Conservation (phyloP, 2,888 invertebrate species). For the Dryocosmus kuriphilus region DNA sequence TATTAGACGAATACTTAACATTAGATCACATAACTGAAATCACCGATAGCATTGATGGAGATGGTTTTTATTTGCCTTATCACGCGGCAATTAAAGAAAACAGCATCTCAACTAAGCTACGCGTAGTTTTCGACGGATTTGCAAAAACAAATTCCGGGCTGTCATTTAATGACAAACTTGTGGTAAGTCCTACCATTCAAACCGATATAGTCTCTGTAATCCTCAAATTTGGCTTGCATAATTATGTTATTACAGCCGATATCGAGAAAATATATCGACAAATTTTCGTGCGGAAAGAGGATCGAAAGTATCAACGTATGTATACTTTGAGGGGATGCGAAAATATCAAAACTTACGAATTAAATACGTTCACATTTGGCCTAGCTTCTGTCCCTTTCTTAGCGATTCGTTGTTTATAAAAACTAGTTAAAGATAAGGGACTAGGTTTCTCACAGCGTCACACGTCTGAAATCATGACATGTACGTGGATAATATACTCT, state of each 20-base stretch:
- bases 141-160: slow-evolving; percentile 44
- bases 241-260: slow-evolving; percentile 27
- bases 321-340: not conserved
- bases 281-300: not conserved
- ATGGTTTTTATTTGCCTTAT: slow-evolving; percentile 50
- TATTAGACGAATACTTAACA: slow-evolving; percentile 40
- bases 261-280: slow-evolving; percentile 32
- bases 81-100: slow-evolving; percentile 48
- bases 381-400: slow-evolving; percentile 48
- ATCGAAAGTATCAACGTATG: slow-evolving; percentile 28
- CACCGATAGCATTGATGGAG: not conserved
- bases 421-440: slow-evolving; percentile 45
- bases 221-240: slow-evolving; percentile 16
- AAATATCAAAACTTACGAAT: slow-evolving; percentile 33
- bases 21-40: slow-evolving; percentile 41
- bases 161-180: slow-evolving; percentile 50
- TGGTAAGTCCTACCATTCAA: slow-evolving; percentile 51
- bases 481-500: slow-evolving; percentile 49
- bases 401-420: slow-evolving; percentile 43
- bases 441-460: slow-evolving; percentile 38
- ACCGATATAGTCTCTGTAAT: slow-evolving; percentile 19
- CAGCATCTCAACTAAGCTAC: slow-evolving; percentile 49
- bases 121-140: slow-evolving; percentile 53
- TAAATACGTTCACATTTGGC: slow-evolving; percentile 52
- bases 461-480: slow-evolving; percentile 44